phyloP scores from a whole-genome alignment of 2,888 invertebrate species.

The Eremobia ochroleuca region DNA sequence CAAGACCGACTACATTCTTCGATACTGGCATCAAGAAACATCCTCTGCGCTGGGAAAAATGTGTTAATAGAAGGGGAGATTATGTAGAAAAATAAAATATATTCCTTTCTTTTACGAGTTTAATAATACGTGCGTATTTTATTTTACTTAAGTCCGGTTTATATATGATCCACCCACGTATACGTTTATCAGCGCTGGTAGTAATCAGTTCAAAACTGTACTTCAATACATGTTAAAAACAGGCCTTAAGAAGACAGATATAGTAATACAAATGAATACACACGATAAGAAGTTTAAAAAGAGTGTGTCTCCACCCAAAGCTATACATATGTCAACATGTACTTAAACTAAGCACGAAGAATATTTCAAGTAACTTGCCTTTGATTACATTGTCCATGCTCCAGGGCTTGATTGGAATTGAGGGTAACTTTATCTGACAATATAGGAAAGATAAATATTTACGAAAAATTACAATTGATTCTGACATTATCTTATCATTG shows the following conservation, averaged over 20 bases:
- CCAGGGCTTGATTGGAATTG: constrained; percentile 66
- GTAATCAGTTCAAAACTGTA: neutral
- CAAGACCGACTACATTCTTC: too few relatives aligned
- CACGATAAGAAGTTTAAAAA: neutral
- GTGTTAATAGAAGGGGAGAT: too few relatives aligned
- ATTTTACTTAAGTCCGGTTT: too few relatives aligned
- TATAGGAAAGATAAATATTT: constrained; percentile 38
- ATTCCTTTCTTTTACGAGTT: too few relatives aligned
- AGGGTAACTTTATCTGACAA: constrained; percentile 58
- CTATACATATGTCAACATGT: constrained; percentile 46
- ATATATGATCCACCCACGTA: too few relatives aligned
- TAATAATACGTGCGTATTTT: too few relatives aligned
- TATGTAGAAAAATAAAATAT: too few relatives aligned
- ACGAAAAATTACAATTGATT: constrained; percentile 36
- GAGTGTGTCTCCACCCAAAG: constrained; percentile 52
- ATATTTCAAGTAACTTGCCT: constrained; percentile 65
- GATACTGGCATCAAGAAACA: too few relatives aligned
- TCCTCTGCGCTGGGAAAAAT: too few relatives aligned
- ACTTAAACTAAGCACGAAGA: constrained; percentile 52
- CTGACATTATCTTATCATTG: constrained; percentile 12
- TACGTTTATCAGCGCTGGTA: neutral
- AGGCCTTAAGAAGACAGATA: neutral
- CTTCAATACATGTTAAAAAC: neutral
- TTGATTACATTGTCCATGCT: constrained; percentile 68
- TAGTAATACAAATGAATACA: neutral